Conservation (phyloP, 2,888 invertebrate species). For the Spatulosminthurus flaviceps region DNA sequence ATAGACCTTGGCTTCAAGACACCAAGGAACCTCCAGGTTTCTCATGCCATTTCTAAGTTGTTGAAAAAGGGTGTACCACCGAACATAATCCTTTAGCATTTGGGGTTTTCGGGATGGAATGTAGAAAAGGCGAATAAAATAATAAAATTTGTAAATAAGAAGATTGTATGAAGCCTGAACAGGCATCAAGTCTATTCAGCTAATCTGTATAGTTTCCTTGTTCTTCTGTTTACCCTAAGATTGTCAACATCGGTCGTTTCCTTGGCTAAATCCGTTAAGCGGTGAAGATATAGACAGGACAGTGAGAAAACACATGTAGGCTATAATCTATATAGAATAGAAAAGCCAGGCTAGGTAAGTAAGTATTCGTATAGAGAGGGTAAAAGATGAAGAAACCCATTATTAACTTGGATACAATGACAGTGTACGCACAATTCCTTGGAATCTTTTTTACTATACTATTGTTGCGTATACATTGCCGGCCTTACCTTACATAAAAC, state of each 20-base stretch:
- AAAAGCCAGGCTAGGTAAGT: too few relatives aligned
- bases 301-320: background rate
- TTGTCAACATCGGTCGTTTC: constrained; percentile 30
- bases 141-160: background rate
- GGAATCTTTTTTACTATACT: background rate
- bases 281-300: background rate
- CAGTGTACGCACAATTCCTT: background rate
- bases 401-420: background rate
- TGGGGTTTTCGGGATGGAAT: background rate
- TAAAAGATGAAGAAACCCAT: constrained; percentile 1
- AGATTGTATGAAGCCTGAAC: background rate
- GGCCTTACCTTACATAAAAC: background rate
- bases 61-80: too few relatives aligned
- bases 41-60: too few relatives aligned
- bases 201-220: constrained; percentile 21
- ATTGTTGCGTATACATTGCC: background rate
- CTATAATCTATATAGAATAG: too few relatives aligned
- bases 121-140: constrained; percentile 18
- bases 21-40: too few relatives aligned
- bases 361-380: background rate
- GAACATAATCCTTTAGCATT: background rate
- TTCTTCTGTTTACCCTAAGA: constrained; percentile 17
- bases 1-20: too few relatives aligned
- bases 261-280: constrained; percentile 33
- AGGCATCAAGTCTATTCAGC: constrained; percentile 22